Conservation (phyloP, 2,888 invertebrate genomes). For the Cephus rjabovi region DNA sequence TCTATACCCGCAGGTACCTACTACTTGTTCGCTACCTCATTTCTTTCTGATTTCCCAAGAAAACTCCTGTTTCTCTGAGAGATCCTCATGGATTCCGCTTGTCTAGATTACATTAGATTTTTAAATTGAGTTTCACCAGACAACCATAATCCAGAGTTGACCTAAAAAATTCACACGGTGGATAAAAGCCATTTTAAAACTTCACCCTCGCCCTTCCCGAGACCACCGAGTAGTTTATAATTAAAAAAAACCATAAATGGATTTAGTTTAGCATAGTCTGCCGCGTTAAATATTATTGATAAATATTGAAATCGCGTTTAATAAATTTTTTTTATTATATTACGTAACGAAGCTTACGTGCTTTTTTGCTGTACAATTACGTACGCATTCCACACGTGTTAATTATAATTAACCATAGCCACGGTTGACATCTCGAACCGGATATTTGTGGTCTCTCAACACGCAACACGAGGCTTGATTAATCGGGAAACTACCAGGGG, state of each 20-base stretch:
- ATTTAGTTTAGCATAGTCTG: not conserved
- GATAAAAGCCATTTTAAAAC: not conserved
- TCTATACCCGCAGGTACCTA: not conserved
- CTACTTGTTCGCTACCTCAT: not conserved
- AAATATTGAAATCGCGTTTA: not conserved
- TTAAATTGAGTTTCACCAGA: not conserved
- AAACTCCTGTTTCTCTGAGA: not conserved
- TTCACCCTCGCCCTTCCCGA: not conserved
- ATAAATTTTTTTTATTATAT: not conserved
- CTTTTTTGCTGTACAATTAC: conserved; percentile 18
- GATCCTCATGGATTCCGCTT: not conserved
- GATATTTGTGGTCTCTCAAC: conserved; percentile 20
- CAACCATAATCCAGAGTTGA: not conserved
- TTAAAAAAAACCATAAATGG: not conserved
- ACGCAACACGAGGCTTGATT: conserved; percentile 15
- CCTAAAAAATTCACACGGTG: not conserved
- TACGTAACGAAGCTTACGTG: not conserved
- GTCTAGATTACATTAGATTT: not conserved
- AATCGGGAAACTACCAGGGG: conserved; percentile 16
- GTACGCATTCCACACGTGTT: conserved; percentile 28
- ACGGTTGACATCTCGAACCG: conserved; percentile 22
- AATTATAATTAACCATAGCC: conserved; percentile 41
- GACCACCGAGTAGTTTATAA: not conserved
- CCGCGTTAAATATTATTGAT: not conserved
- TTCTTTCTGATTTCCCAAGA: not conserved